Evolutionary conservation across 2,797 vertebrate species (phyloP).

Genomic region (Chanos chanos): DNA sequence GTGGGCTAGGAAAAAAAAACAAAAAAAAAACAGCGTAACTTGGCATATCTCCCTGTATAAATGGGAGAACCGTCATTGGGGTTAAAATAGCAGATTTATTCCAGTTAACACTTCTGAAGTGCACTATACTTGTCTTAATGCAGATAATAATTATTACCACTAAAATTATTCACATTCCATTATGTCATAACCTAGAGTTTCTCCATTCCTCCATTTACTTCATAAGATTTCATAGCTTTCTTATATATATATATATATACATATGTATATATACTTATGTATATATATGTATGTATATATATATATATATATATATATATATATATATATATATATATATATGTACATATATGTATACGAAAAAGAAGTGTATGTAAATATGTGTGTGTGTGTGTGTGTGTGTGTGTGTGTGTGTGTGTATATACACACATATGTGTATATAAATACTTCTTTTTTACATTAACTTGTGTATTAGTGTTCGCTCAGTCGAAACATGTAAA

Average conservation of each 20-base stretch:
- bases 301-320: no score
- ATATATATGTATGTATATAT: no score
- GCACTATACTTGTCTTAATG: conserved; percentile 75
- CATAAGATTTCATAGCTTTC: conserved; percentile 29
- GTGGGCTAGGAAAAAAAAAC: conserved; percentile 46
- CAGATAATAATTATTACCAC: conserved; percentile 75
- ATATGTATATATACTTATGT: no score
- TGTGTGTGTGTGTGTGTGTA: no score
- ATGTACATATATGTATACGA: no score
- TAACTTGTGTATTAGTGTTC: conserved; percentile 40
- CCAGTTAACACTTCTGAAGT: conserved; percentile 81
- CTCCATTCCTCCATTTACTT: conserved; percentile 42
- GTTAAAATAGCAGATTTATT: conserved; percentile 64
- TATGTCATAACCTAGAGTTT: conserved; percentile 71
- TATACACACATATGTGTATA: no score
- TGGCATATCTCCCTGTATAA: conserved; percentile 76
- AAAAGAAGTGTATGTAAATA: no score
- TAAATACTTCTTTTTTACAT: conserved; percentile 31
- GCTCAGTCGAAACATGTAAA: conserved; percentile 40
- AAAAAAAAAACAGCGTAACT: conserved; percentile 66
- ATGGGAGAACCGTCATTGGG: conserved; percentile 74
- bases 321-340: no score
- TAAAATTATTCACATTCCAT: conserved; percentile 77
- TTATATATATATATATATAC: conserved; percentile 17
- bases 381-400: no score